Base-by-base conservation (phyloP, 2,888 invertebrate genomes). In the Meiosimyza decipiens region DNA sequence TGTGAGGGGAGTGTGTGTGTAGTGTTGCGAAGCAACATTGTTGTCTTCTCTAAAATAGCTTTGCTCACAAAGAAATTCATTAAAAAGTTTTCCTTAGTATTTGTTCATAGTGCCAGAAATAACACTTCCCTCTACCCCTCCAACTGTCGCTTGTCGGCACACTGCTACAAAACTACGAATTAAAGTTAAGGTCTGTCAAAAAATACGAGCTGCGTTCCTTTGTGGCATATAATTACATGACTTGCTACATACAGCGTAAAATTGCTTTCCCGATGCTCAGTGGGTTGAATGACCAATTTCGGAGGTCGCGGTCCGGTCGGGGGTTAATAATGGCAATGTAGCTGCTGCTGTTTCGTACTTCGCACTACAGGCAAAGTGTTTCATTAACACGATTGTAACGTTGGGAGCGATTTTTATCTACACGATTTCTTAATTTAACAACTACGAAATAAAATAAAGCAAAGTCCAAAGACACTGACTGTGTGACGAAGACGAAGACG, bases 301-400 rank as follows among this genome's bases (percentile, higher is more conserved):
- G n/a, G 51, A 13, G n/a, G 67, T 57, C 47, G 33, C 40, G 33
- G 67, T 68, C 57, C 12, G n/a, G 59, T 67, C 40, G 52, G 60
- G 13, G 57, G 66, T 52, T 60, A 60, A 66, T 59, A 65, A 50
- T 13, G 28, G 15, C 49, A 40, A 13, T 6, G 65, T 47, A n/a
- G n/a, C 52, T 28, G 6, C 16, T 59, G 59, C 28, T 6, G 13
- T 18, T 59, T 18, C 28, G 18, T 40, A 15, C 62, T n/a, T 59
- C 49, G 28, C 68, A 68, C 69, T 65, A 66, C 18, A 50, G 69
- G 65, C 66, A 73, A 74, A 75, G 73, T 75, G 75, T 71, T 73
- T 69, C 75, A 75, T 75, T 75, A 75, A 75, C 52, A 63, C 73
- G 69, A 73, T 73, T 72, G 71, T 70, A 72, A 70, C 66, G 65